These are phyloP conservation scores for Mercenaria mercenaria DNA, from an alignment of 1,140 invertebrate genomes.

Conservation along the genomic window DNA sequence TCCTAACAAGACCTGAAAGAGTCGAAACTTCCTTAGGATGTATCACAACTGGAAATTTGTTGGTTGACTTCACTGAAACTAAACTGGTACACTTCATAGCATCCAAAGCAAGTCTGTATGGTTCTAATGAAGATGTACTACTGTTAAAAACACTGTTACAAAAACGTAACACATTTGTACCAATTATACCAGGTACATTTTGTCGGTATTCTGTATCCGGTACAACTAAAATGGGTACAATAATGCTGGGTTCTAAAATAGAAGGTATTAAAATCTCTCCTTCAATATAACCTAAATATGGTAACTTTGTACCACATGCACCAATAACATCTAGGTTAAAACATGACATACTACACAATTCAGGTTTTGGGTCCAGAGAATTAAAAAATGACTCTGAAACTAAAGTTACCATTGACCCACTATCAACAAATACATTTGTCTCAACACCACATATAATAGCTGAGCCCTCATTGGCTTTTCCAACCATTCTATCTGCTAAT, in stretches of 20 bases:
- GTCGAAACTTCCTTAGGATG: background rate
- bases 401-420: background rate
- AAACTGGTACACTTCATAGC: background rate
- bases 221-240: conserved; percentile 18
- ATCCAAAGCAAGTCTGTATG: background rate
- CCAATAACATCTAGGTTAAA: background rate
- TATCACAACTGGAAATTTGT: background rate
- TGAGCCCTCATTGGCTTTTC: background rate
- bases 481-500: background rate
- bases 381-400: background rate
- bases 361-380: background rate
- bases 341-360: background rate
- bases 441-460: background rate
- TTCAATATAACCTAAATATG: conserved; percentile 10
- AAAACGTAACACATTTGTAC: background rate
- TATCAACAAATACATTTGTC: conserved; percentile 3
- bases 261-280: background rate
- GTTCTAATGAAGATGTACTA: background rate
- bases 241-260: background rate
- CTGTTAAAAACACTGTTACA: too few species aligned
- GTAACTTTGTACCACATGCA: background rate
- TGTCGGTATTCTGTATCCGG: background rate
- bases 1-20: background rate
- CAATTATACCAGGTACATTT: background rate
- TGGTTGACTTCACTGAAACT: background rate